These are phyloP conservation scores for Dasysyrphus albostriatus DNA, from an alignment of 2,888 invertebrate species.

Conservation along the genomic window DNA sequence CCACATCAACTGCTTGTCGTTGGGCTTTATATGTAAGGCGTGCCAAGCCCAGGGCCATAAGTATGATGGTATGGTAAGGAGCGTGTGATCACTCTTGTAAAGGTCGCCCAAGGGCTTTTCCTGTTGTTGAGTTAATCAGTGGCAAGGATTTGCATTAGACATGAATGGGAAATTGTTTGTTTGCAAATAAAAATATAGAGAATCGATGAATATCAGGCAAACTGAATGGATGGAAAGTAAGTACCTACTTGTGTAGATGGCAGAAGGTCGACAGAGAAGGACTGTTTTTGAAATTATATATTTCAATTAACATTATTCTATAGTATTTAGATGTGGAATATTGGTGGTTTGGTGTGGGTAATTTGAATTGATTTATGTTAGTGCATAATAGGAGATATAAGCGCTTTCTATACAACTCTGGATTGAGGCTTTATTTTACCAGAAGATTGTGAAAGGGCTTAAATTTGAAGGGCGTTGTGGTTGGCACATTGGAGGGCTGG, in stretches of 20 bases:
- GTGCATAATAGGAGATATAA: neutral
- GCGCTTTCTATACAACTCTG: too few species aligned
- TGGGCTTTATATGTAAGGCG: neutral
- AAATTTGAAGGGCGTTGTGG: too few species aligned
- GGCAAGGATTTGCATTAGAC: slow-evolving; percentile 70
- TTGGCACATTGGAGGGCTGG: too few species aligned
- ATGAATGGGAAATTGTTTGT: slow-evolving; percentile 68
- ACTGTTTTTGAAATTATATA: neutral
- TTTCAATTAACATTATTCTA: neutral
- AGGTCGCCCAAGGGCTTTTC: slow-evolving; percentile 61
- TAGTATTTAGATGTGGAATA: neutral
- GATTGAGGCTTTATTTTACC: too few species aligned
- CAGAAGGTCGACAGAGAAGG: neutral
- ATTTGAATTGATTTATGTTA: neutral
- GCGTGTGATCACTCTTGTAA: slow-evolving; percentile 46
- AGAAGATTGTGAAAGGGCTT: too few species aligned
- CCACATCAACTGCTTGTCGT: slow-evolving; percentile 27
- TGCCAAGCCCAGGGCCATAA: neutral
- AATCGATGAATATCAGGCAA: slow-evolving; percentile 55
- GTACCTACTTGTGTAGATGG: neutral
- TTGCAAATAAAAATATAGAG: slow-evolving; percentile 64
- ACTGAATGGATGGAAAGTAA: neutral
- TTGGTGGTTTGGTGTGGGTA: neutral
- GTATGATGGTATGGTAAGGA: neutral
- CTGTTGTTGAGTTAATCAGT: slow-evolving; percentile 73